Base-by-base conservation (phyloP, 2,113 vertebrate genomes). In the Pseudonaja textilis region DNA sequence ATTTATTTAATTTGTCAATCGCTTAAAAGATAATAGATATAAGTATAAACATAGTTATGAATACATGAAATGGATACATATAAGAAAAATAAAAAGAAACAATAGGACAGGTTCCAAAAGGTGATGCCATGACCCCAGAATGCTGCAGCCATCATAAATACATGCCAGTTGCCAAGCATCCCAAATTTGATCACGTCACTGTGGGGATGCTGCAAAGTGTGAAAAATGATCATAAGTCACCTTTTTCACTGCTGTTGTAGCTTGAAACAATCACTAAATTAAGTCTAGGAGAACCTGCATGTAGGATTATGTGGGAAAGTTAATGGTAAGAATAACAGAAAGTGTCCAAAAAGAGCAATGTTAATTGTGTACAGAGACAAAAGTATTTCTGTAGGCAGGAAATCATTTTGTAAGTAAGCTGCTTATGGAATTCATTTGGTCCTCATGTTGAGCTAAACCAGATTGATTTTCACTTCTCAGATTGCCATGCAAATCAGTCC, bases 351-450 rank as follows among this genome's bases (percentile, higher is more conserved):
- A 88, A 61, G 93, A 92, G 85, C 91, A 56, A 89, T 96, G 69
- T 90, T 96, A 95, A 55, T 86, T 93, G 95, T 86, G 85, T 94
- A 94, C 20, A 93, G 91, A 95, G 92, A 88, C 92, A 93, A 45
- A 91, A 52, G 90, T 69, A 93, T 92, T 92, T 95, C 90, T 85
- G 8, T 93, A 87, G 91, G 93, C 57, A 55, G 94, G 69, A 16
- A 94, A 92, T 85, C 61, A 34, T 34, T 2, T 64, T 45, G 47
- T 26, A 20, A 45, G 16, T 18, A 56, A n/a, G 22, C 10, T 39
- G 54, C 54, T 56, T 64, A 29, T 2, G 57, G 42, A 90, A 64
- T 64, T 50, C 69, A 26, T 90, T 64, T 64, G 89, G 57, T 47
- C 57, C 47, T 59, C 4, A 20, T 64, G 45, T 50, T 26, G 47